A percentile compares a stretch with the other conserved stretches of the same genome.
phyloP scores from a whole-genome alignment of 2,113 vertebrate genomes.

The Sinosuthora webbiana region DNA sequence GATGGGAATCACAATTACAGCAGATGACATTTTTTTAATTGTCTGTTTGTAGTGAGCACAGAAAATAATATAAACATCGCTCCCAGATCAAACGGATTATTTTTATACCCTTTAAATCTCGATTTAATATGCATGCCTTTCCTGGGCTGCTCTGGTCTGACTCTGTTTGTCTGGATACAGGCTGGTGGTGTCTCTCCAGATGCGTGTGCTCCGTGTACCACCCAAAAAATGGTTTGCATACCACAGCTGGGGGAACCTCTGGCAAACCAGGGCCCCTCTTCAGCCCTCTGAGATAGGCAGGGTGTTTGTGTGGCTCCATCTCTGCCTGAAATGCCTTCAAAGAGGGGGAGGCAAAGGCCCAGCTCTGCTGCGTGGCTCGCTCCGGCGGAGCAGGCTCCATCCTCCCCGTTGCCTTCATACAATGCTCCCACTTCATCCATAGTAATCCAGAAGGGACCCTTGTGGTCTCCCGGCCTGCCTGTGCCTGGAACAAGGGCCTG shows the following conservation, averaged over 20 bases:
- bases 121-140: conserved; percentile 51
- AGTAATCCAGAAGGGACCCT: conserved; percentile 60
- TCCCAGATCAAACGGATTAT: conserved; percentile 56
- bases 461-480: conserved; percentile 42
- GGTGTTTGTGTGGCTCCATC: neutral
- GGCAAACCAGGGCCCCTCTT: neutral
- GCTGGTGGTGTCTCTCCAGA: neutral
- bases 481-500: conserved; percentile 33
- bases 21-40: conserved; percentile 35
- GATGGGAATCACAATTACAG: conserved; percentile 48
- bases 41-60: conserved; percentile 45
- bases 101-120: conserved; percentile 45
- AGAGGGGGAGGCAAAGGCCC: neutral
- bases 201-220: neutral
- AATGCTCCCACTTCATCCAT: conserved; percentile 49
- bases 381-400: neutral
- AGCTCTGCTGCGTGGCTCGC: neutral
- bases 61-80: conserved; percentile 50
- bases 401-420: neutral
- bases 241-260: conserved; percentile 1
- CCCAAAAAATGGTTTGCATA: conserved; percentile 38
- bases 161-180: conserved; percentile 41
- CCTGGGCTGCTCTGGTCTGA: conserved; percentile 14
- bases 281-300: neutral
- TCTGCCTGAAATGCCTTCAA: neutral